These are phyloP conservation scores for Myathropa florea DNA, from an alignment of 2,888 invertebrate genomes.

Conservation along the genomic window DNA sequence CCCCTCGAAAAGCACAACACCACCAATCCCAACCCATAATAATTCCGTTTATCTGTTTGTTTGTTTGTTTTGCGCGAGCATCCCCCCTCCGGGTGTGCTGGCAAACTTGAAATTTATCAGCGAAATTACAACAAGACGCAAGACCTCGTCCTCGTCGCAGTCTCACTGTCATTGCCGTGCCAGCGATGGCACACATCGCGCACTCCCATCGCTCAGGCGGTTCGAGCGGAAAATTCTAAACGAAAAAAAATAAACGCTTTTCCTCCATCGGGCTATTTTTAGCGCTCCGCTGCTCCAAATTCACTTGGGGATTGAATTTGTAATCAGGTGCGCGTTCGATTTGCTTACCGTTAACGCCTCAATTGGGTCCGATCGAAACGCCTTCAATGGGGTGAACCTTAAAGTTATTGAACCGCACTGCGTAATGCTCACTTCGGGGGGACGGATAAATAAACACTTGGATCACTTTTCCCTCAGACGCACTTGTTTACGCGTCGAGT, in stretches of 20 bases:
- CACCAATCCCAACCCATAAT: neutral
- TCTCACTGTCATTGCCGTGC: constrained; percentile 37
- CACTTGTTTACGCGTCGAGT: constrained; percentile 5
- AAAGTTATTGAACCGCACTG: neutral
- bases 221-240: neutral
- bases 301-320: neutral
- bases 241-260: neutral
- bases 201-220: neutral
- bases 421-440: neutral
- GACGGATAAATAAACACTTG: neutral
- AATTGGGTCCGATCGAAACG: neutral
- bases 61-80: neutral
- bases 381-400: neutral
- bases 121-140: constrained; percentile 12
- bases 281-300: constrained; percentile 7
- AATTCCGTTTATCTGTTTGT: neutral
- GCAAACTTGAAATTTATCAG: constrained; percentile 30
- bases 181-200: neutral
- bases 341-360: constrained; percentile 15
- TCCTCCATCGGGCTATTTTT: constrained; percentile 6
- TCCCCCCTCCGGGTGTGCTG: neutral
- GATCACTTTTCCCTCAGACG: neutral
- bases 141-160: constrained; percentile 24
- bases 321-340: constrained; percentile 33
- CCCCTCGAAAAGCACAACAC: neutral